Evolutionary conservation across 2,113 vertebrate genomes (phyloP), one percentile per base, ranked within the genome.

Genomic region (Taurulus bubalis): DNA sequence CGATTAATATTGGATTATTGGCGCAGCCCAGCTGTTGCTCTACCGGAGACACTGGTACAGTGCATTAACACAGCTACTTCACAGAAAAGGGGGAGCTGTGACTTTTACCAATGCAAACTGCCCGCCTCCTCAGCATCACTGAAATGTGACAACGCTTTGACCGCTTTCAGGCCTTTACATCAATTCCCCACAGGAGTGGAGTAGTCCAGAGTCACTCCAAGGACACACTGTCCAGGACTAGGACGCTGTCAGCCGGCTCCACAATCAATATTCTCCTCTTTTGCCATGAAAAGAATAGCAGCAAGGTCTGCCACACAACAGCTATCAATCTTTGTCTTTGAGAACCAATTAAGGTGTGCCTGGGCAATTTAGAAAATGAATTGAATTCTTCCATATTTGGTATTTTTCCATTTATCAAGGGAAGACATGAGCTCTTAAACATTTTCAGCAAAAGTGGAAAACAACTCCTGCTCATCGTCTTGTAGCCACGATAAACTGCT

Each of bases 181-280:
- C 58, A 72, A 47, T 89, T 86, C 68, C 77, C 85, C 60, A 12
- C 1, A 38, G 80, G 70, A 47, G 82, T 58, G 74, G 24, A 15
- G 70, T 51, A 75, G 77, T 79, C 51, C 63, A 18, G 9, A 71
- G 55, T 8, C 63, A 77, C 78, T 38, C 62, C 71, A 75, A 84
- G 89, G 84, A 83, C 86, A 71, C 71, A 69, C 45, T 59, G 70
- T 67, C 70, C 79, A 58, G 68, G 18, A 82, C 1, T 28, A 59
- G 80, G 79, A 30, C 70, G 69, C 77, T 58, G 77, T 84, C 86
- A 73, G 74, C 6, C 3, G 15, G 55, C 62, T 47, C 4, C 67
- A 30, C 82, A 62, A 86, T 90, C 84, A 79, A 87, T 86, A 87
- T 71, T 14, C 55, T 51, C 36, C 14, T 75, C 42, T 72, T 26